phyloP scores from a whole-genome alignment of 1,140 invertebrate species.

The Lutraria rhynchaena region DNA sequence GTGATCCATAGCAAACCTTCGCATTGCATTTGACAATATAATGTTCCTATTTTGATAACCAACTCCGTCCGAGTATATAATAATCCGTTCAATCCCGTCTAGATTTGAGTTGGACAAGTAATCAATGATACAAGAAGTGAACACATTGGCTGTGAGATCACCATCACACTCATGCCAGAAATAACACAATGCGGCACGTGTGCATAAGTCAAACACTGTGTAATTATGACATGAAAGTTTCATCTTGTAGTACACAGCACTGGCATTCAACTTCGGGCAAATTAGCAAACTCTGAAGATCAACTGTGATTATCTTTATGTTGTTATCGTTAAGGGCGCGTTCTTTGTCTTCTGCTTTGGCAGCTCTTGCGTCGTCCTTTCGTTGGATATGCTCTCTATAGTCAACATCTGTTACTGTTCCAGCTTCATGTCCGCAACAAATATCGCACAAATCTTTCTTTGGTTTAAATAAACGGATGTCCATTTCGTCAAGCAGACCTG shows the following conservation, averaged over 20 bases:
- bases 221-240: constrained; percentile 82
- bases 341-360: constrained; percentile 17
- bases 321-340: not conserved
- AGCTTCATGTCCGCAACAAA: constrained; percentile 32
- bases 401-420: constrained; percentile 42
- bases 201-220: constrained; percentile 81
- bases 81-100: constrained; percentile 41
- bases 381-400: constrained; percentile 35
- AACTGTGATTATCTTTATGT: constrained; percentile 6
- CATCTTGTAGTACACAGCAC: constrained; percentile 81
- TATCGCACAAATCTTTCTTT: constrained; percentile 35
- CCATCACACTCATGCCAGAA: constrained; percentile 81
- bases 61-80: constrained; percentile 79
- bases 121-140: constrained; percentile 79
- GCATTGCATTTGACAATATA: constrained; percentile 76
- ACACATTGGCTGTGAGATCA: constrained; percentile 80
- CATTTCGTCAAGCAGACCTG: not conserved
- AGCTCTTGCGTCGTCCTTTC: constrained; percentile 4
- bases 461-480: constrained; percentile 4
- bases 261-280: constrained; percentile 72
- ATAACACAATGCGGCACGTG: constrained; percentile 75
- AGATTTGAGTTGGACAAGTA: constrained; percentile 66
- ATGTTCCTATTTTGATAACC: constrained; percentile 76
- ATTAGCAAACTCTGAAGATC: constrained; percentile 21
- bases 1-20: constrained; percentile 66